Evolutionary conservation across 1,140 invertebrate genomes (phyloP).

Genomic region (Drosophila mayri): DNA sequence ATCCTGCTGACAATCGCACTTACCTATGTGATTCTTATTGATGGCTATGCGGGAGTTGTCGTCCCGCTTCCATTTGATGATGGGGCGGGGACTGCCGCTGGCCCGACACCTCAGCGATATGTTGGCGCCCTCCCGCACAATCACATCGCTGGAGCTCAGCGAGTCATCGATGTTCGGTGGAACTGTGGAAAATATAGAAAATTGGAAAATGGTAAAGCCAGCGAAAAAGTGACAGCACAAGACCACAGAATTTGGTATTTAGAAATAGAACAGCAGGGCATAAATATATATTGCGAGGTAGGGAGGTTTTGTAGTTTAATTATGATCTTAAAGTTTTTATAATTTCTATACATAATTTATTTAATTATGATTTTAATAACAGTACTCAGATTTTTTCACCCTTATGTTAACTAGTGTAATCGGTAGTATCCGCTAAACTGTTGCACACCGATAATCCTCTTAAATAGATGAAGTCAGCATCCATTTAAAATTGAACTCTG

Average conservation of each 20-base stretch:
- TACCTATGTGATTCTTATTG: slow-evolving; percentile 93
- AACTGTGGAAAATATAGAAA: slow-evolving; percentile 87
- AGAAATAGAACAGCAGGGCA: not conserved
- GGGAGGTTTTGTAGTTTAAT: too few relatives aligned
- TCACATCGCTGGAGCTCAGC: slow-evolving; percentile 95
- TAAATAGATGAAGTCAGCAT: slow-evolving; percentile 48
- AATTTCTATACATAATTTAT: too few relatives aligned
- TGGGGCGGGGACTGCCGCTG: slow-evolving; percentile 94
- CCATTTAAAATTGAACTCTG: slow-evolving; percentile 48
- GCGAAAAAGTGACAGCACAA: slow-evolving; percentile 1
- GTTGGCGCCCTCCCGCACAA: slow-evolving; percentile 96
- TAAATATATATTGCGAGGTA: not conserved
- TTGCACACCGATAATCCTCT: slow-evolving; percentile 46
- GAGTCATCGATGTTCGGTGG: slow-evolving; percentile 96
- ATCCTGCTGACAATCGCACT: slow-evolving; percentile 41
- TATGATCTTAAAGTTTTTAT: too few relatives aligned
- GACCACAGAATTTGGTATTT: not conserved
- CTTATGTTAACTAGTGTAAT: slow-evolving; percentile 9
- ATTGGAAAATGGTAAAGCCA: slow-evolving; percentile 3
- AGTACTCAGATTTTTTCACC: too few relatives aligned
- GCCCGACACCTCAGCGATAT: slow-evolving; percentile 95
- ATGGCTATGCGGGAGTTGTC: slow-evolving; percentile 93
- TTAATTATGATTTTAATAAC: not conserved
- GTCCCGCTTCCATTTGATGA: slow-evolving; percentile 96
- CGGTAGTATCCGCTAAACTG: slow-evolving; percentile 35